phyloP scores from a whole-genome alignment of 2,888 invertebrate species.

The Miltochrista miniata region DNA sequence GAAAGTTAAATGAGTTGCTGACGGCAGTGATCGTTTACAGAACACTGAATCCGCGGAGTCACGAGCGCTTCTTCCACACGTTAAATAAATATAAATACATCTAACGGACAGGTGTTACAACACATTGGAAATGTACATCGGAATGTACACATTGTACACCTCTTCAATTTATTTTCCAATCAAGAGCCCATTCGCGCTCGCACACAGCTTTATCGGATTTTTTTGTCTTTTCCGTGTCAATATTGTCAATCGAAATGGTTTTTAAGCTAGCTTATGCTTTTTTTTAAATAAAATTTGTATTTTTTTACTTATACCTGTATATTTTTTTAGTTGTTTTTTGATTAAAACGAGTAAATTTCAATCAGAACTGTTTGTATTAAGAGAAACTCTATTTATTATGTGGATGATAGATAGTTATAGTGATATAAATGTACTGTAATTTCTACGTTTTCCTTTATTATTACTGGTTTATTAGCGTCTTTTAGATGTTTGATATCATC shows the following conservation, averaged over 20 bases:
- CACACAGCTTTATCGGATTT: conserved; percentile 14
- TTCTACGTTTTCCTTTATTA: no score
- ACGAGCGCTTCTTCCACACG: no score
- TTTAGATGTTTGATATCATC: no score
- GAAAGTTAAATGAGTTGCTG: no score
- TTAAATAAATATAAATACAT: not conserved
- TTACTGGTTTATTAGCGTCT: no score
- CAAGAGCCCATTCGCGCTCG: conserved; percentile 28
- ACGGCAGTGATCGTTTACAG: no score
- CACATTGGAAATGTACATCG: conserved; percentile 30
- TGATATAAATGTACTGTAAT: no score
- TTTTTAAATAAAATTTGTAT: not conserved
- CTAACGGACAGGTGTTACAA: not conserved
- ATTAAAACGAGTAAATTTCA: not conserved
- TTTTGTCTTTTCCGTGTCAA: conserved; percentile 36
- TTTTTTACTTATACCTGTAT: not conserved
- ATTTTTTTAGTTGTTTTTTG: not conserved
- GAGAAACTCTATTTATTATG: no score
- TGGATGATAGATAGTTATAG: no score
- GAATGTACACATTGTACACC: conserved; percentile 7
- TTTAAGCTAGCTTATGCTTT: conserved; percentile 1
- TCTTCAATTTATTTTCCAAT: conserved; percentile 60
- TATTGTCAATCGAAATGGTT: conserved; percentile 18
- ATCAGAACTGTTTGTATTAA: no score
- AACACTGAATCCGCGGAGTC: no score